These are phyloP conservation scores for Hedya salicella DNA, from an alignment of 2,888 invertebrate species.

Conservation along the genomic window DNA sequence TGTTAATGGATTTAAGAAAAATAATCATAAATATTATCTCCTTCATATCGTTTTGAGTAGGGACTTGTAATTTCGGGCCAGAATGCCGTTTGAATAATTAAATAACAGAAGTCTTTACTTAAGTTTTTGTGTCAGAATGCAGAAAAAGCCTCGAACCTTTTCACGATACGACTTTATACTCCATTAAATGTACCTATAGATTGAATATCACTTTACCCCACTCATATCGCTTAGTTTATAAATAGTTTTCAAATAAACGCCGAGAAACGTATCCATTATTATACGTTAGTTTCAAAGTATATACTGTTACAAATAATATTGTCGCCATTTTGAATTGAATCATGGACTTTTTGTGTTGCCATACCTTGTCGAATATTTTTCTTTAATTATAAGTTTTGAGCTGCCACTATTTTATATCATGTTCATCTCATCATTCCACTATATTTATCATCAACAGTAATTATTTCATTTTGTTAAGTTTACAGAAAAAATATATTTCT, in stretches of 20 bases:
- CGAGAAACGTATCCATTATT: slow-evolving; percentile 24
- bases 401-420: slow-evolving; percentile 32
- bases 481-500: slow-evolving; percentile 16
- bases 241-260: slow-evolving; percentile 33
- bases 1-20: too few species aligned
- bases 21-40: too few species aligned
- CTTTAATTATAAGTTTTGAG: slow-evolving; percentile 9
- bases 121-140: neutral
- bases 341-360: slow-evolving; percentile 37
- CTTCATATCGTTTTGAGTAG: too few species aligned
- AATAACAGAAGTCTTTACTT: too few species aligned
- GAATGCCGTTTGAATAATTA: too few species aligned
- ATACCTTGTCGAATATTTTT: slow-evolving; percentile 21
- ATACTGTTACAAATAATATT: slow-evolving; percentile 10
- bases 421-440: slow-evolving; percentile 29
- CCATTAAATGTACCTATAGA: slow-evolving; percentile 44
- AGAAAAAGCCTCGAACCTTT: slow-evolving; percentile 3
- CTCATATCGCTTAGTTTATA: slow-evolving; percentile 81
- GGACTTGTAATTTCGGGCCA: too few species aligned
- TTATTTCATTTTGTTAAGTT: slow-evolving; percentile 19
- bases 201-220: slow-evolving; percentile 67
- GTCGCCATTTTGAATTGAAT: slow-evolving; percentile 30
- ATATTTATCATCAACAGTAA: slow-evolving; percentile 14
- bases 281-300: slow-evolving; percentile 29
- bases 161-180: slow-evolving; percentile 38